phyloP scores from a whole-genome alignment of 2,113 vertebrate genomes.

The Notothenia coriiceps region DNA sequence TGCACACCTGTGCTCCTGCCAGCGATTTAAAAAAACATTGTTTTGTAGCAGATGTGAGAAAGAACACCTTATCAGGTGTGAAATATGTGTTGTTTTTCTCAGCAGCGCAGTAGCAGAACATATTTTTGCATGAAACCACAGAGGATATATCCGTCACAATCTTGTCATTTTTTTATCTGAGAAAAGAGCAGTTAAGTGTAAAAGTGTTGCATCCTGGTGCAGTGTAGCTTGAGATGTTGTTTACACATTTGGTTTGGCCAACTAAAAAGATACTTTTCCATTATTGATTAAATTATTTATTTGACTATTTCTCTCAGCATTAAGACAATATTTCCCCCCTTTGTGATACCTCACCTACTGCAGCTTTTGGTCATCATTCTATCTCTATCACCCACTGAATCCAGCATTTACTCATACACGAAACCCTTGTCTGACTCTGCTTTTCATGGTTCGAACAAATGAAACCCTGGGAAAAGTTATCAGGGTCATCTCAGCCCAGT shows the following conservation, averaged over 20 bases:
- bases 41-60: background rate
- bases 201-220: conserved; percentile 21
- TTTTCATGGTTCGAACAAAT: background rate
- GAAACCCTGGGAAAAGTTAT: background rate
- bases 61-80: conserved; percentile 8
- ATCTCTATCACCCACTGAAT: conserved; percentile 30
- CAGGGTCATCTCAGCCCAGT: background rate
- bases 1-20: background rate
- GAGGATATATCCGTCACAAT: background rate
- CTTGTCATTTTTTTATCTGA: conserved; percentile 18
- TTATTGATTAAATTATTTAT: background rate
- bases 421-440: conserved; percentile 1
- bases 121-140: conserved; percentile 59
- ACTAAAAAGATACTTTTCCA: background rate
- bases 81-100: conserved; percentile 13
- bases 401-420: conserved; percentile 30
- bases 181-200: background rate
- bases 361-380: conserved; percentile 3
- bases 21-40: fast-evolving
- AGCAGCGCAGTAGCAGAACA: background rate
- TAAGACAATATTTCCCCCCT: background rate
- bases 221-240: background rate
- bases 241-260: background rate
- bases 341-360: background rate
- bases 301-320: background rate